phyloP scores from a whole-genome alignment of 2,113 vertebrate genomes.

The Chaetodon trifascialis region DNA sequence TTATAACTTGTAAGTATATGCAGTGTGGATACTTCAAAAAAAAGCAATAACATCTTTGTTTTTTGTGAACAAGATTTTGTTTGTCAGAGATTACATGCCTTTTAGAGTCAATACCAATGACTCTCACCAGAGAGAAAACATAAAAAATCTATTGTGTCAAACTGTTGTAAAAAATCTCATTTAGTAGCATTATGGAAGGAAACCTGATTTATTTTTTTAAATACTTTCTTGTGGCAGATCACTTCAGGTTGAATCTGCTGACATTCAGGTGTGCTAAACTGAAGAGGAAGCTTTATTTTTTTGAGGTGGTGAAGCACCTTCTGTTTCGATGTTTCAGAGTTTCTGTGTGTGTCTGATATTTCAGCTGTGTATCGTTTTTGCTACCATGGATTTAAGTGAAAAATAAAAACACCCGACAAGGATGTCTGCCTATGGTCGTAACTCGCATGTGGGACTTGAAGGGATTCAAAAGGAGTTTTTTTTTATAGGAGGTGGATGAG shows the following conservation, averaged over 20 bases:
- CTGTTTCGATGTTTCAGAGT: slow-evolving; percentile 59
- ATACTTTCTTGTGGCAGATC: slow-evolving; percentile 42
- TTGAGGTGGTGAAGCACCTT: slow-evolving; percentile 70
- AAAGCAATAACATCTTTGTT: slow-evolving; percentile 85
- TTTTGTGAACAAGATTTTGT: slow-evolving; percentile 50
- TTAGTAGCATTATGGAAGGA: slow-evolving; percentile 61
- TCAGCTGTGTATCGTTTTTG: slow-evolving; percentile 81
- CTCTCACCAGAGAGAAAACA: slow-evolving; percentile 78
- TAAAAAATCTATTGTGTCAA: slow-evolving; percentile 69
- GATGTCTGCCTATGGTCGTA: not conserved
- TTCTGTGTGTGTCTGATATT: slow-evolving; percentile 67
- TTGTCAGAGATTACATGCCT: slow-evolving; percentile 76
- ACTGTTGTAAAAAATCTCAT: slow-evolving; percentile 53
- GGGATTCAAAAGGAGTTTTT: not conserved
- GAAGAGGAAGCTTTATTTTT: slow-evolving; percentile 81
- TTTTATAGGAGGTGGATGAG: not conserved
- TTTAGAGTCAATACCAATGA: slow-evolving; percentile 77
- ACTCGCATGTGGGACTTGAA: not conserved
- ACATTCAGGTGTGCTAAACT: slow-evolving; percentile 73
- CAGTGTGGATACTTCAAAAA: slow-evolving; percentile 84
- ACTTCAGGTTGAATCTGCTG: slow-evolving; percentile 54
- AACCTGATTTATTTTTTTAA: slow-evolving; percentile 68
- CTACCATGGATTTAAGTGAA: slow-evolving; percentile 76
- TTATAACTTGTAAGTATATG: slow-evolving; percentile 84
- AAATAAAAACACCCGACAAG: slow-evolving; percentile 68